Evolutionary conservation across 2,888 invertebrate species (phyloP).

Genomic region (Prosapia bicincta): DNA sequence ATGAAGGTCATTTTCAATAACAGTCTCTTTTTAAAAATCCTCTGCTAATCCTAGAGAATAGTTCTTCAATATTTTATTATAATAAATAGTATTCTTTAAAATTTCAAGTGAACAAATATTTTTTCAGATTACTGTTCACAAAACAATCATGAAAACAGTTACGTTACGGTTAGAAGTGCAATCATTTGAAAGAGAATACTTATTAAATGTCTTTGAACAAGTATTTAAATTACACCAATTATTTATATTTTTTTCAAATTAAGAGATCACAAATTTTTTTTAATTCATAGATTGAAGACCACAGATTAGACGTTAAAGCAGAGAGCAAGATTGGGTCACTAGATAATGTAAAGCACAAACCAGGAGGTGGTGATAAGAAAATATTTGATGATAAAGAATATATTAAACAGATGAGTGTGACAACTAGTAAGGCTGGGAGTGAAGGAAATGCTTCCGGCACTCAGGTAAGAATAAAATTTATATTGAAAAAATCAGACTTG

Average conservation of each 20-base stretch:
- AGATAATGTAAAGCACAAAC: slow-evolving; percentile 88
- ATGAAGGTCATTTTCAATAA: no score
- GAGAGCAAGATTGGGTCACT: slow-evolving; percentile 89
- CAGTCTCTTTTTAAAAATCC: no score
- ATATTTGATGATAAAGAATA: slow-evolving; percentile 92
- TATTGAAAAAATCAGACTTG: no score
- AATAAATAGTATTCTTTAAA: no score
- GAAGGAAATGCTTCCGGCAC: slow-evolving; percentile 41
- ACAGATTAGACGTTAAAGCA: slow-evolving; percentile 89
- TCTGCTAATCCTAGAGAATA: no score
- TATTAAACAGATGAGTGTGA: slow-evolving; percentile 63
- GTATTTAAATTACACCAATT: not conserved
- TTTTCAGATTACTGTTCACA: no score
- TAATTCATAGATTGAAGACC: slow-evolving; percentile 70
- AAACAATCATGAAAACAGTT: no score
- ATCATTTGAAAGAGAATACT: no score
- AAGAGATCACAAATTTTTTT: not conserved
- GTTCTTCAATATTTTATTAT: no score
- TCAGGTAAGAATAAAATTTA: slow-evolving; percentile 40
- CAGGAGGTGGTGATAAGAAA: slow-evolving; percentile 91
- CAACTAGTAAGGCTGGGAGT: slow-evolving; percentile 34
- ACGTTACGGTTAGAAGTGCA: no score
- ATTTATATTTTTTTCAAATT: not conserved
- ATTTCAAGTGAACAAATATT: no score
- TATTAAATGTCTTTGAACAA: no score